Evolutionary conservation across 2,113 vertebrate genomes (phyloP), one percentile per base, ranked within the genome.

Genomic region (Glaucidium brasilianum): DNA sequence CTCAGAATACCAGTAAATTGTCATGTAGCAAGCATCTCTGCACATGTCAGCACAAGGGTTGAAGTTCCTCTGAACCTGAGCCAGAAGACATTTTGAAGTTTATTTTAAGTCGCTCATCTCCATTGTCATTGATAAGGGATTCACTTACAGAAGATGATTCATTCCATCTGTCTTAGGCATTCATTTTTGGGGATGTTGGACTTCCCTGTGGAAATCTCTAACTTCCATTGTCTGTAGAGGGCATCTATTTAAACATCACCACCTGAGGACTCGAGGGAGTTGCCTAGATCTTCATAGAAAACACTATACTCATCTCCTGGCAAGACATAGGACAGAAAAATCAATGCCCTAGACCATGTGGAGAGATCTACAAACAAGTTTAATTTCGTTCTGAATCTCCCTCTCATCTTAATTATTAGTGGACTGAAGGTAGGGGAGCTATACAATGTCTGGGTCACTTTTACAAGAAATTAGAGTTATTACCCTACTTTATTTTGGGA

Each of bases 361-460:
- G 15, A 60, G 15, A 53, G 53, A 85, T 45, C 5, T 49, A 63
- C 3, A 3, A 68, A 13, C 8, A 55, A 26, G 27, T 50, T 85
- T 53, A 34, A 82, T 66, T 86, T 60, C 17, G 52, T 71, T 19
- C 9, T 37, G 20, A 71, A 47, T 62, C 23, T 80, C 17, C 12
- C 10, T 87, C 41, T 10, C 37, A 11, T 32, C 39, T 67, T 58
- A 80, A 43, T 56, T n/a, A 56, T 52, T 17, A 67, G 11, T 20
- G 25, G 11, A 18, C 39, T 75, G 56, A n/a, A 84, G 34, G n/a
- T 4, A 64, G 26, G 16, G 63, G 53, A 58, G 17, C 30, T 55
- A n/a, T 0, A 0, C 9, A 63, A 47, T 41, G 6, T 15, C 26
- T 23, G 8, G 3, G 15, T 68, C n/a, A 35, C 23, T 10, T 26